Evolutionary conservation across 1,140 invertebrate genomes (phyloP), one percentile per base, ranked within the genome.

Genomic region (Augochlora pura): DNA sequence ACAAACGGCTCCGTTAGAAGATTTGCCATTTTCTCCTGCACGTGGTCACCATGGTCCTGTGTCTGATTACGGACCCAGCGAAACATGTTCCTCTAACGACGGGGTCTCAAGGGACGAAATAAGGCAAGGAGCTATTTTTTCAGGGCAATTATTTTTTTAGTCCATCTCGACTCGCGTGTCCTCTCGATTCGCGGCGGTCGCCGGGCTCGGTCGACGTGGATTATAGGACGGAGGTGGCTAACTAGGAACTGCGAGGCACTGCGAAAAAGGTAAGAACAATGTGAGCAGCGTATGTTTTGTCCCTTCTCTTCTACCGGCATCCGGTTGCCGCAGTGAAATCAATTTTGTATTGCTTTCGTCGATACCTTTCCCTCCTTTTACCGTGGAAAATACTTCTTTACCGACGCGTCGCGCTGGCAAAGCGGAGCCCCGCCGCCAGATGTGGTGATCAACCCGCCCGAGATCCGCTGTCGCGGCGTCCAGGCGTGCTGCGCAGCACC

Each of bases 211-310:
- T 78, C 75, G 62, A 74, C 68, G 69, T 81, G 81, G 81, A 71
- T 78, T 84, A n/a, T n/a, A 88, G 86, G 86, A 88, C 86, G 86
- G 86, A 88, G 74, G 78, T 86, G 83, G 84, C 81, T 88, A 87
- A 70, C 73, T 88, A 88, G 86, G 86, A 88, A 88, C 86, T 88
- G 86, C 86, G 86, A 88, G 86, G 86, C 86, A 87, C 86, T 87
- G 83, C 85, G 76, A 86, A 82, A 86, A 82, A 84, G 49, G 64
- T 82, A 49, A 77, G 80, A 77, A 66, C 49, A 32, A 23, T 38
- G n/a, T n/a, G 74, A 78, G 75, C 80, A 77, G 67, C 71, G 78
- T 52, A n/a, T n/a, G 42, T 52, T 16, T 68, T 76, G n/a, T n/a
- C 32, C 4, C 4, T 32, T 32, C 32, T 32, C 4, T 4, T 68